Evolutionary conservation across 2,113 vertebrate species (phyloP).

Genomic region (Microcebus murinus): DNA sequence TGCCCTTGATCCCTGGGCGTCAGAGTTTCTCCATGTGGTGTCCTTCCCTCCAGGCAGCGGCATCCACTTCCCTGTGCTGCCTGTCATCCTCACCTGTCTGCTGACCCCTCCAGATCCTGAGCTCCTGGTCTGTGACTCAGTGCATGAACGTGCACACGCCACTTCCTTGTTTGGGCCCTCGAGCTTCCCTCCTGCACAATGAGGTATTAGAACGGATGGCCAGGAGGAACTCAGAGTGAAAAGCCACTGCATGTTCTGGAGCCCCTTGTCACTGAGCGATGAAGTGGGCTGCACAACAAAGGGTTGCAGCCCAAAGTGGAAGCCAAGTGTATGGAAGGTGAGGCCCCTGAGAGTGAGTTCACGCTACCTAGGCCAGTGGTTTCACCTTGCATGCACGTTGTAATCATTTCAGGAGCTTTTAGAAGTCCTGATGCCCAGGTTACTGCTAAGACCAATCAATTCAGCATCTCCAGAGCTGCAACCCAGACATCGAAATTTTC

Average conservation of each 20-base stretch:
- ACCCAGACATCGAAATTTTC: neutral
- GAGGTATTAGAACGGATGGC: neutral
- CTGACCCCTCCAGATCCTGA: neutral
- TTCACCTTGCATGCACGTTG: neutral
- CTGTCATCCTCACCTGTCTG: neutral
- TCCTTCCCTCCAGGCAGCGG: neutral
- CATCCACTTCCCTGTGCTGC: neutral
- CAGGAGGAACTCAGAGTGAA: neutral
- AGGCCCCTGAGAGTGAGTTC: neutral
- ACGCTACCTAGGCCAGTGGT: too few relatives aligned
- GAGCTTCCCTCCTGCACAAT: neutral
- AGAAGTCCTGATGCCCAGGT: neutral
- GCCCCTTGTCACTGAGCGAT: neutral
- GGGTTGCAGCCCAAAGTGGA: neutral
- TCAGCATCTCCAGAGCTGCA: neutral
- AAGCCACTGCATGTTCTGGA: neutral
- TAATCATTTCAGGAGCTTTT: neutral
- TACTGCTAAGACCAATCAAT: neutral
- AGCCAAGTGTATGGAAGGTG: neutral
- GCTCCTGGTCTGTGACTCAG: neutral
- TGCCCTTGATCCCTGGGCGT: neutral
- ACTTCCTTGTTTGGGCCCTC: neutral
- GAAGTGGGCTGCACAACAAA: neutral
- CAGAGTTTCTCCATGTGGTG: neutral
- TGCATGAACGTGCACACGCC: rapidly evolving